Evolutionary conservation across 2,888 invertebrate species (phyloP), one percentile per base, ranked within the genome.

Genomic region (Drosophila siamana): DNA sequence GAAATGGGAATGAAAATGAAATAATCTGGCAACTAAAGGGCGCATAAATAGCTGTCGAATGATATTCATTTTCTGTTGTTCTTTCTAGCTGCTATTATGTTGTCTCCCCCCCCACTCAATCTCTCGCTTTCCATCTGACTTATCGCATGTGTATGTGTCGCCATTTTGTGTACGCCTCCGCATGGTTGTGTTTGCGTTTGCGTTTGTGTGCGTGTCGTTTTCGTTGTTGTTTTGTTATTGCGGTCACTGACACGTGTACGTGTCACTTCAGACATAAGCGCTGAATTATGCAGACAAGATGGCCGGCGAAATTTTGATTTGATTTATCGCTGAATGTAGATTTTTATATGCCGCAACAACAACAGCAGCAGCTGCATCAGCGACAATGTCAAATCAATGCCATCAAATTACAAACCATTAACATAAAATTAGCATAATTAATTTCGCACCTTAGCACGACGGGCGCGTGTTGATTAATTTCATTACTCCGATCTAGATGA

Each of bases 361-460:
- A 13, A 11, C 52, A 19, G 55, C 26, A 33, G 33, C n/a, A n/a
- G 33, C 57, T n/a, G 22, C 48, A 24, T 16, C 56, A 50, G 54
- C 57, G 16, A 51, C 73, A 73, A 70, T 68, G 79, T 85, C 70
- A 82, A 85, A 82, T 82, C 88, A 87, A 79, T 78, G 82, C 78
- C 60, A 76, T 66, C 66, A 85, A 85, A 87, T 85, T 79, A 68
- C 88, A 51, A 67, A 69, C 62, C 68, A 74, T 86, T 82, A 60
- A 50, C 67, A 88, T 74, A 36, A 69, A 72, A 88, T 83, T 88
- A 80, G 72, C 86, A 83, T 88, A 83, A 83, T 83, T 88, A 86
- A 88, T 77, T 79, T 74, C 54, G 59, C 77, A 70, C 74, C 65
- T 63, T 36, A 33, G 28, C 38, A 22, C 26, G 19, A 11, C 8